These are phyloP conservation scores for Pegea sp. DNA, from an alignment of 23 tunicate species.

Conservation along the genomic window DNA sequence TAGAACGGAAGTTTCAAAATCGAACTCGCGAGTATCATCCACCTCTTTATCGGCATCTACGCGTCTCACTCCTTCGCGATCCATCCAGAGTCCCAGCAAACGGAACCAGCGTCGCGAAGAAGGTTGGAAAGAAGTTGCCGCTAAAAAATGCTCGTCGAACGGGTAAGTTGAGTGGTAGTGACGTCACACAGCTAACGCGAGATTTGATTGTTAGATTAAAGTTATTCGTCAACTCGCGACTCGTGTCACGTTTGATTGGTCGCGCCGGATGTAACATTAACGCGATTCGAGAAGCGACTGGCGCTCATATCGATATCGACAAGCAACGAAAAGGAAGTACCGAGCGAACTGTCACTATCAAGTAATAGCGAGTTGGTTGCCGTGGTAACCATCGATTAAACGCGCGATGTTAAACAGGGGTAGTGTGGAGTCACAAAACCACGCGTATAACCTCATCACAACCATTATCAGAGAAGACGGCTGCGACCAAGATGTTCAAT, in stretches of 20 bases:
- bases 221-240: slow-evolving; percentile 67
- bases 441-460: slow-evolving; percentile 54
- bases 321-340: slow-evolving; percentile 79
- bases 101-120: slow-evolving; percentile 25
- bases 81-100: slow-evolving; percentile 19
- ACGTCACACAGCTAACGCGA: too few species aligned
- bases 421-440: slow-evolving; percentile 17
- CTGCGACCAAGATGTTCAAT: slow-evolving; percentile 34
- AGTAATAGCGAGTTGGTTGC: slow-evolving; percentile 14
- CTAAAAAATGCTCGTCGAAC: slow-evolving; percentile 6
- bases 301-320: slow-evolving; percentile 97
- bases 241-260: slow-evolving; percentile 88
- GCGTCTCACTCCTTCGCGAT: background rate
- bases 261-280: slow-evolving; percentile 97
- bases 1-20: too few species aligned
- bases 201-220: too few species aligned
- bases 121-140: slow-evolving; percentile 78
- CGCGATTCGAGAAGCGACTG: slow-evolving; percentile 90
- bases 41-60: too few species aligned
- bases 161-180: background rate
- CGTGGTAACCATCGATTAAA: background rate
- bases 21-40: too few species aligned
- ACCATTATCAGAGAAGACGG: slow-evolving; percentile 56
- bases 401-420: slow-evolving; percentile 49
- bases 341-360: slow-evolving; percentile 88